Evolutionary conservation across 2,888 invertebrate species (phyloP).

Genomic region (Epinotia brunnichana): DNA sequence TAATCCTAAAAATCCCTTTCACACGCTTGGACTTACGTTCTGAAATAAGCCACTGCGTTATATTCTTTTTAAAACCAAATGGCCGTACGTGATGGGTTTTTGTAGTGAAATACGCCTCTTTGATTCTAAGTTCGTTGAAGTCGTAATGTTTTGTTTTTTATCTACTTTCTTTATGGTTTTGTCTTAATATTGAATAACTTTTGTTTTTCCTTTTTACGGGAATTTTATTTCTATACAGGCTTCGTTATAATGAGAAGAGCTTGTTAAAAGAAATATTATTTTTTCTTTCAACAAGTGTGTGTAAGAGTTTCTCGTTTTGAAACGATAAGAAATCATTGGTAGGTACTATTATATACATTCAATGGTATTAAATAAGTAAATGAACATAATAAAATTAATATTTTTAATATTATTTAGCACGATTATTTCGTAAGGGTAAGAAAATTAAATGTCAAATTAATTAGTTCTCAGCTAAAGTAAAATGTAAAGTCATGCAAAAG

Average conservation of each 20-base stretch:
- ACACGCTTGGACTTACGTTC: constrained; percentile 25
- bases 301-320: too few relatives aligned
- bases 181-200: constrained; percentile 9
- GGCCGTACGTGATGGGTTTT: not conserved
- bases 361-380: too few relatives aligned
- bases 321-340: too few relatives aligned
- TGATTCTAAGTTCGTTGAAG: not conserved
- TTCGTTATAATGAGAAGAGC: not conserved
- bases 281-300: too few relatives aligned
- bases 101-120: constrained; percentile 1
- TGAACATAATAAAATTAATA: too few relatives aligned
- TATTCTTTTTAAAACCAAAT: not conserved
- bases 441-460: too few relatives aligned
- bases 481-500: too few relatives aligned
- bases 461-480: too few relatives aligned
- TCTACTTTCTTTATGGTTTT: not conserved
- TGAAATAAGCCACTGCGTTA: constrained; percentile 10
- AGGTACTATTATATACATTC: too few relatives aligned
- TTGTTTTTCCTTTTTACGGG: not conserved
- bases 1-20: constrained; percentile 36
- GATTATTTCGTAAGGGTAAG: too few relatives aligned
- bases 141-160: constrained; percentile 15
- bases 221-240: not conserved
- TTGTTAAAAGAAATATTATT: too few relatives aligned
- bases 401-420: too few relatives aligned